phyloP scores from a whole-genome alignment of 1,140 invertebrate species.

The Chlorops oryzae region DNA sequence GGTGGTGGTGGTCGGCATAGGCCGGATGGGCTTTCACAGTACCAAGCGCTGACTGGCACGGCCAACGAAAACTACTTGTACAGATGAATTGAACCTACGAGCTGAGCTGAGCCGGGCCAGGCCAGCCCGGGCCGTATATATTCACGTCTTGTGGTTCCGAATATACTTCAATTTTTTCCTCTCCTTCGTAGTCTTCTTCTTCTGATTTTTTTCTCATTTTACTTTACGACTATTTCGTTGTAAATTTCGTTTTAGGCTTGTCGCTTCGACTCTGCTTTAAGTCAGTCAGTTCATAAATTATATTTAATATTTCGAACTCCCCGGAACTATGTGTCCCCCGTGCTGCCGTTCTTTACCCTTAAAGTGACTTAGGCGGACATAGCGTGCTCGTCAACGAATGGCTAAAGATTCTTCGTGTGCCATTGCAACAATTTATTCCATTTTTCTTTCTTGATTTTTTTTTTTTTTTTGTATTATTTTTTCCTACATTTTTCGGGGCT shows the following conservation, averaged over 20 bases:
- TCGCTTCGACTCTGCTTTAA: constrained; percentile 14
- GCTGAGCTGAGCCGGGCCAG: too few species aligned
- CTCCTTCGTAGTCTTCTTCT: constrained; percentile 4
- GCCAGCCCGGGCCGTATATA: constrained; percentile 17
- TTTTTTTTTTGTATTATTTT: constrained; percentile 3
- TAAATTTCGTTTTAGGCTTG: too few species aligned
- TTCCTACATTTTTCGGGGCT: background rate
- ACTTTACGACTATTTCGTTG: too few species aligned
- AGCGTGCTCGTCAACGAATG: too few species aligned
- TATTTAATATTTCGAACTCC: constrained; percentile 14
- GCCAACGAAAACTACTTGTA: constrained; percentile 7
- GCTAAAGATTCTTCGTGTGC: too few species aligned
- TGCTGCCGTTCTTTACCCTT: too few species aligned
- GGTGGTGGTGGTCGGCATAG: constrained; percentile 33
- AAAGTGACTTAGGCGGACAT: too few species aligned
- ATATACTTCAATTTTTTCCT: background rate
- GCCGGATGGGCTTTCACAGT: constrained; percentile 31
- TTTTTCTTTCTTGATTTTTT: constrained; percentile 1
- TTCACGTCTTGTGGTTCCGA: constrained; percentile 2
- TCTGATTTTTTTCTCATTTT: too few species aligned
- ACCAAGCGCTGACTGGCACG: constrained; percentile 27
- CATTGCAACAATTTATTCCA: too few species aligned
- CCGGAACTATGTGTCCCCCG: too few species aligned
- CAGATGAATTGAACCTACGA: too few species aligned
- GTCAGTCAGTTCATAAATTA: constrained; percentile 42